phyloP scores from a whole-genome alignment of 1,140 invertebrate species.

The Brachionus asplanchnoidis region DNA sequence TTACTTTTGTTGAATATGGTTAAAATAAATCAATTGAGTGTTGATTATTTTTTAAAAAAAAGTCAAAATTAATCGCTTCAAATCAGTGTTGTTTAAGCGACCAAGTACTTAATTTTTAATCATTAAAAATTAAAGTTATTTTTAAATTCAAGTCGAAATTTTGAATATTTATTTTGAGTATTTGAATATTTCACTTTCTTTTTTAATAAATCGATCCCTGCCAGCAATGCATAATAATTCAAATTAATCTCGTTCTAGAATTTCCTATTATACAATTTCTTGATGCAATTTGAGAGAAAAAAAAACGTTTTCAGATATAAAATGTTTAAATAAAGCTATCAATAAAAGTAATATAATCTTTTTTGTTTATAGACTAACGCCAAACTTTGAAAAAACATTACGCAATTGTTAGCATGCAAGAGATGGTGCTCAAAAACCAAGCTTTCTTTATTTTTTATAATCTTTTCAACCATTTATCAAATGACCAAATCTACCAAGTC shows the following conservation, averaged over 20 bases:
- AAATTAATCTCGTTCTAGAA: neutral
- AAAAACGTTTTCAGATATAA: neutral
- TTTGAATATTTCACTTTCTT: neutral
- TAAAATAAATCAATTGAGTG: too few relatives aligned
- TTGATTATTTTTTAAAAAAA: too few relatives aligned
- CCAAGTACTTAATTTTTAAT: too few relatives aligned
- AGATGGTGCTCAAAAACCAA: neutral
- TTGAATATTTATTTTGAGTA: too few relatives aligned
- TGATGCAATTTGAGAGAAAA: neutral
- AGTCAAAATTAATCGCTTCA: too few relatives aligned
- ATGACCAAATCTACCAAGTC: too few relatives aligned
- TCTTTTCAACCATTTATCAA: neutral
- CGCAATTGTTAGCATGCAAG: neutral
- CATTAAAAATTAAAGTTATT: too few relatives aligned
- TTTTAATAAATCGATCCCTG: neutral
- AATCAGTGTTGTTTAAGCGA: too few relatives aligned
- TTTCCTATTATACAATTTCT: neutral
- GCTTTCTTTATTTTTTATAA: neutral
- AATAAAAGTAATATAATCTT: neutral
- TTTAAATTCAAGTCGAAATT: too few relatives aligned
- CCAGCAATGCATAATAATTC: neutral
- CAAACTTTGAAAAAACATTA: neutral
- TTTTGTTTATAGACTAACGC: neutral
- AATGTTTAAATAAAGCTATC: neutral
- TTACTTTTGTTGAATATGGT: neutral